phyloP scores from a whole-genome alignment of 2,888 invertebrate species.

The Sphecodes monilicornis region DNA sequence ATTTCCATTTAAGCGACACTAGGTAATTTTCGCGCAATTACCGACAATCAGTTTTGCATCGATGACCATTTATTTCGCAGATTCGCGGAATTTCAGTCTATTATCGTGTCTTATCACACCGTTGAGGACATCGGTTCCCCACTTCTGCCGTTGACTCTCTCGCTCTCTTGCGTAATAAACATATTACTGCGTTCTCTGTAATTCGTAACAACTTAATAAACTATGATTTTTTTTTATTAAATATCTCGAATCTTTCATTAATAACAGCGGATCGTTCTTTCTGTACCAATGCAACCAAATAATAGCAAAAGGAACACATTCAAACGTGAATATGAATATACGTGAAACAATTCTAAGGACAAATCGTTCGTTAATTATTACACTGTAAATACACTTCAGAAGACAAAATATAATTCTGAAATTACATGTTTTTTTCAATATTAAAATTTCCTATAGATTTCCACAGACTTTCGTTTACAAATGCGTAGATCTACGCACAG shows the following conservation, averaged over 20 bases:
- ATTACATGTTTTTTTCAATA: too few species aligned
- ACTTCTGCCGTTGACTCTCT: background rate
- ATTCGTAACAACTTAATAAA: slow-evolving; percentile 47
- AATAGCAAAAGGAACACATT: background rate
- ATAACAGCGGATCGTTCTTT: background rate
- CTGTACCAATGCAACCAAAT: background rate
- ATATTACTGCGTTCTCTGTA: slow-evolving; percentile 19
- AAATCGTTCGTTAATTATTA: background rate
- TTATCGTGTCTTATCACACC: slow-evolving; percentile 53
- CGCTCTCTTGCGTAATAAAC: slow-evolving; percentile 46
- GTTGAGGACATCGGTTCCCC: background rate
- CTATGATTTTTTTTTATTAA: slow-evolving; percentile 34
- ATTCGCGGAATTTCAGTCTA: slow-evolving; percentile 46
- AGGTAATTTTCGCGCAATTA: slow-evolving; percentile 56
- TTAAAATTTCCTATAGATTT: too few species aligned
- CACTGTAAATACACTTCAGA: too few species aligned
- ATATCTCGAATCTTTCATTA: background rate
- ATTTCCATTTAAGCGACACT: slow-evolving; percentile 29
- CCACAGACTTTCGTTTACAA: background rate
- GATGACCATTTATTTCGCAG: slow-evolving; percentile 26
- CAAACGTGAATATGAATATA: background rate
- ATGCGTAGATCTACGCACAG: background rate
- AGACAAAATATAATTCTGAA: background rate
- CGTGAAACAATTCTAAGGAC: background rate
- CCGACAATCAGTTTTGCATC: slow-evolving; percentile 36